Evolutionary conservation across 2,888 invertebrate genomes (phyloP).

Genomic region (Trissolcus brochymenae): DNA sequence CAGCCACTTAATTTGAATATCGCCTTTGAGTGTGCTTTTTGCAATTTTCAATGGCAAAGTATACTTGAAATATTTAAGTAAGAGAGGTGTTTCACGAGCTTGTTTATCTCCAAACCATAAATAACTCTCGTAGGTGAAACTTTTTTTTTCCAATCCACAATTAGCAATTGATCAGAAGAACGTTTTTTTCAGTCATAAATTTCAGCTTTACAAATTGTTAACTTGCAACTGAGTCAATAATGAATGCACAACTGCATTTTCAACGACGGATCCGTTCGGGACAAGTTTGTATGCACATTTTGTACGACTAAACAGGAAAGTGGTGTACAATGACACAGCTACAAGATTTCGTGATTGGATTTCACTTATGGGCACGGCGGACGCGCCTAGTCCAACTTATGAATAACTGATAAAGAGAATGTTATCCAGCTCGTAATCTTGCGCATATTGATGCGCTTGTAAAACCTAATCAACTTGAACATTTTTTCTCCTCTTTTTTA

Average conservation of each 20-base stretch:
- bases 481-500: neutral
- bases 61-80: too few relatives aligned
- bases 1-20: too few relatives aligned
- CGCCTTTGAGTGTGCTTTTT: too few relatives aligned
- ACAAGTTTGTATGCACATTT: constrained; percentile 42
- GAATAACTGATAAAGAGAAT: constrained; percentile 54
- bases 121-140: too few relatives aligned
- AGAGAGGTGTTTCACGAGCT: too few relatives aligned
- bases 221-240: neutral
- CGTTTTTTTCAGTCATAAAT: neutral
- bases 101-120: too few relatives aligned
- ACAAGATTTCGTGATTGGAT: constrained; percentile 51
- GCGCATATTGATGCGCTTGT: constrained; percentile 31
- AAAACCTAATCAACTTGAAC: constrained; percentile 22
- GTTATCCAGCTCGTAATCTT: constrained; percentile 38
- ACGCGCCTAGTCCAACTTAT: constrained; percentile 51
- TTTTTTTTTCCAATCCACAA: too few relatives aligned
- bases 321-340: constrained; percentile 48
- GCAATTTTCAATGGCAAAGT: too few relatives aligned
- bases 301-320: constrained; percentile 40
- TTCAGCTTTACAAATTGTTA: neutral
- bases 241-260: constrained; percentile 16
- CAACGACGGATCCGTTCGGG: constrained; percentile 11
- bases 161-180: too few relatives aligned
- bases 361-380: constrained; percentile 52